Evolutionary conservation across 2,888 invertebrate genomes (phyloP), one percentile per base, ranked within the genome.

Genomic region (Tridacna gigas): DNA sequence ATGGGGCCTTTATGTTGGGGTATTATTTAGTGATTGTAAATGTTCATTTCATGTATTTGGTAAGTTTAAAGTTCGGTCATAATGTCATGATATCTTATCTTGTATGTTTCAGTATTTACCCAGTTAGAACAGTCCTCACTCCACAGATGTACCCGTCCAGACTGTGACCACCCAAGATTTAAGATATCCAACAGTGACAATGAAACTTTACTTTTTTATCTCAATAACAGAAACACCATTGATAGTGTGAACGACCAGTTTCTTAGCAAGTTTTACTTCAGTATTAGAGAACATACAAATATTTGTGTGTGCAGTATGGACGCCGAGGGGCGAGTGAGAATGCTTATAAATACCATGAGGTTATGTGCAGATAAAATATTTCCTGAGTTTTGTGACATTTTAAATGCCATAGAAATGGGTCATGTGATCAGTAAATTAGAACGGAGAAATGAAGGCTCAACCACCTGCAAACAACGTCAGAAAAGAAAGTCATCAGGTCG

Each of bases 201-300:
- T 47, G 79, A 87, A 47, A 87, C 86, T 18, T 77, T 87, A 15
- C 67, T 73, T 20, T 83, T 82, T 60, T 82, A 82, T 76, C 82
- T 87, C 37, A 82, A 87, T 63, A 78, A 78, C 51, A 80, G 74
- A 74, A 84, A 78, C 28, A 80, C 82, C n/a, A 84, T 87, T n/a
- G 86, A 87, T 63, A 75, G 73, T 51, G 51, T 87, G 12, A 87
- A 87, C 66, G 86, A 87, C 48, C 71, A 79, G 20, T 78, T 87
- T 37, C 61, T 87, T 65, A 84, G 84, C 37, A 67, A 71, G 61
- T 83, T 88, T 60, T 73, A 77, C 56, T 85, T 88, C 82, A 88
- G 85, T 74, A 85, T 88, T 75, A 66, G 88, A 5, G 84, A 85
- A 28, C 88, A 88, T 73, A 88, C 80, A 15, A 88, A 85, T 56